Conservation (phyloP, 2,888 invertebrate species). For the Rhodophaea formosa region DNA sequence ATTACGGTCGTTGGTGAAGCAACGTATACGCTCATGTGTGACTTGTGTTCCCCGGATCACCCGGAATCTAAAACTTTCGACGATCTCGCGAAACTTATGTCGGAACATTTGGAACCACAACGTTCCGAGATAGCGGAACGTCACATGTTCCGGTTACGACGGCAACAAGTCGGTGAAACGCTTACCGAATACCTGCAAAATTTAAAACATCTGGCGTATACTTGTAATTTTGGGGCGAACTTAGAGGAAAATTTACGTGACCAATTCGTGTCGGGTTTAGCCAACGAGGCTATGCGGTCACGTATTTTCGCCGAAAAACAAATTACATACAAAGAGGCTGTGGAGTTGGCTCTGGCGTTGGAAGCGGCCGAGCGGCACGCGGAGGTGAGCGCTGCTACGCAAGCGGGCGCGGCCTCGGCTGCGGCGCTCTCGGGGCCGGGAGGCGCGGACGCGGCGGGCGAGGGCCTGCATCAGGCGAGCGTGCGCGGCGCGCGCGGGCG, state of each 20-base stretch:
- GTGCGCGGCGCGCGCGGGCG: neutral
- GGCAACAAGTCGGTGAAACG: too few relatives aligned
- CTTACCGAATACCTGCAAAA: neutral
- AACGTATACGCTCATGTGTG: neutral
- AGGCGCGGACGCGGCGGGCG: slow-evolving; percentile 14
- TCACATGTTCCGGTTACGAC: too few relatives aligned
- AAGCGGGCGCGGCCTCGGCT: neutral
- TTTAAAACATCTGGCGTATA: neutral
- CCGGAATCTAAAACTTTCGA: neutral
- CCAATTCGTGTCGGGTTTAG: neutral
- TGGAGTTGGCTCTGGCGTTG: neutral
- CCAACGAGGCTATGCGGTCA: neutral
- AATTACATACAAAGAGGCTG: neutral
- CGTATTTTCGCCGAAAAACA: neutral
- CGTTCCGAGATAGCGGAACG: too few relatives aligned
- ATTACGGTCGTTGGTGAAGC: neutral
- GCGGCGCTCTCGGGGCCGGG: too few relatives aligned
- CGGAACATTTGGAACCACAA: too few relatives aligned
- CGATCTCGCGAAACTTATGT: too few relatives aligned
- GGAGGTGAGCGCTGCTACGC: neutral
- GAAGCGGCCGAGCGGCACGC: neutral
- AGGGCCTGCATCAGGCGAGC: slow-evolving; percentile 9
- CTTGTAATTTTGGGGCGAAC: neutral
- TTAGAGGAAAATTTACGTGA: neutral
- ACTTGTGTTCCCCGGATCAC: neutral